Percentiles rank a stretch among this genome's conserved stretches.
Conservation (phyloP, 1,140 invertebrate species). For the Cotesia vestalis region DNA sequence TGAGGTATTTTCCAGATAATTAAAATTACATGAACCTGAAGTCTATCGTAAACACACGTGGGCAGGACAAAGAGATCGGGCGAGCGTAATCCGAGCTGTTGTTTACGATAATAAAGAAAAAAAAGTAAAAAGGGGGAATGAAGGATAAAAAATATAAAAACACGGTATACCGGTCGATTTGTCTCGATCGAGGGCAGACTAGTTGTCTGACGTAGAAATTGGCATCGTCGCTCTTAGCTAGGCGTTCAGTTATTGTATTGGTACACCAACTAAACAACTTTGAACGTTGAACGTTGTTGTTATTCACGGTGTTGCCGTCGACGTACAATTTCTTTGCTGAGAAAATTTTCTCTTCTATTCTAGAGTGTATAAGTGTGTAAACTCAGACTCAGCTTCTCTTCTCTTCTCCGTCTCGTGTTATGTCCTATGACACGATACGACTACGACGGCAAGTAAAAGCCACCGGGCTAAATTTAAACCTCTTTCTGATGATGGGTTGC, state of each 20-base stretch:
- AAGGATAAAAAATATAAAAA: conserved; percentile 21
- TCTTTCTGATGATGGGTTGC: conserved; percentile 21
- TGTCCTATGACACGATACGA: conserved; percentile 36
- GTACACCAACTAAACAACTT: background rate
- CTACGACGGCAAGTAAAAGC: conserved; percentile 31
- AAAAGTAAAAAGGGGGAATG: conserved; percentile 1
- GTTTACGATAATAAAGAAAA: conserved; percentile 7
- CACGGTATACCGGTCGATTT: conserved; percentile 11
- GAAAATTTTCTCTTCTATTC: too few species aligned
- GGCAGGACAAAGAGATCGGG: conserved; percentile 32
- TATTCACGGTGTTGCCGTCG: too few species aligned
- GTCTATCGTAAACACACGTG: conserved; percentile 5
- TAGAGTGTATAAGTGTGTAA: too few species aligned
- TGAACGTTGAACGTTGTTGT: too few species aligned
- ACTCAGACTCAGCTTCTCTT: too few species aligned
- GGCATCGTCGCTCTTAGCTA: conserved; percentile 12
- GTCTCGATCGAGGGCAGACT: conserved; percentile 22
- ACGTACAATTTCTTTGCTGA: background rate
- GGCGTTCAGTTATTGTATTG: conserved; percentile 10
- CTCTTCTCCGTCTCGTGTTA: background rate
- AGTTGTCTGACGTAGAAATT: conserved; percentile 32
- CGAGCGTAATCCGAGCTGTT: conserved; percentile 28
- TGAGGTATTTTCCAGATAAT: conserved; percentile 4
- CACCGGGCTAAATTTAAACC: conserved; percentile 41
- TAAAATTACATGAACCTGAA: conserved; percentile 17